Evolutionary conservation across 2,113 vertebrate species (phyloP).

Genomic region (Arenaria interpres): DNA sequence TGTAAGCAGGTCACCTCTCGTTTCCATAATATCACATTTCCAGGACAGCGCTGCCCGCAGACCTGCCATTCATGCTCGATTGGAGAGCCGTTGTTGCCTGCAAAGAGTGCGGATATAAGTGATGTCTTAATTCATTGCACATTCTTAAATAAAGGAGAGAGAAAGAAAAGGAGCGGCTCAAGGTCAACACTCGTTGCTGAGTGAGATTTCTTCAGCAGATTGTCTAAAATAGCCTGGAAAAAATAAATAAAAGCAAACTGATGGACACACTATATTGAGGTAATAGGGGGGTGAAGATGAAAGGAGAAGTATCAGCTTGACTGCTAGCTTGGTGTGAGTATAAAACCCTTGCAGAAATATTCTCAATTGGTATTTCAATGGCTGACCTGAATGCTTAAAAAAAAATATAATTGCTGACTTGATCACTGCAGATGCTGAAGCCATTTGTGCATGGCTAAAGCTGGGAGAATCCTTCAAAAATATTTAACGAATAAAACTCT

Average conservation of each 20-base stretch:
- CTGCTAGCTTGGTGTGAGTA: not conserved
- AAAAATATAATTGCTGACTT: not conserved
- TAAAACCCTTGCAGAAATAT: constrained; percentile 5
- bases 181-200: constrained; percentile 40
- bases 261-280: not conserved
- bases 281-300: not conserved
- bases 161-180: constrained; percentile 49
- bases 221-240: constrained; percentile 44
- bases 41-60: constrained; percentile 48
- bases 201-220: constrained; percentile 38
- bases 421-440: not conserved
- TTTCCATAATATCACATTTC: constrained; percentile 65
- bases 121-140: constrained; percentile 67
- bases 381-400: constrained; percentile 17
- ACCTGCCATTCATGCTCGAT: constrained; percentile 65
- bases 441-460: not conserved
- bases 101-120: not conserved
- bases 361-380: constrained; percentile 15
- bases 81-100: constrained; percentile 43
- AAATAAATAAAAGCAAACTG: constrained; percentile 52
- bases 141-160: constrained; percentile 46
- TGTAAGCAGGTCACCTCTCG: constrained; percentile 56
- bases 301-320: constrained; percentile 10
- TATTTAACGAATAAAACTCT: not conserved
- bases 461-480: constrained; percentile 3